Base-by-base conservation (phyloP, 2,888 invertebrate species). In the Pocota personata region DNA sequence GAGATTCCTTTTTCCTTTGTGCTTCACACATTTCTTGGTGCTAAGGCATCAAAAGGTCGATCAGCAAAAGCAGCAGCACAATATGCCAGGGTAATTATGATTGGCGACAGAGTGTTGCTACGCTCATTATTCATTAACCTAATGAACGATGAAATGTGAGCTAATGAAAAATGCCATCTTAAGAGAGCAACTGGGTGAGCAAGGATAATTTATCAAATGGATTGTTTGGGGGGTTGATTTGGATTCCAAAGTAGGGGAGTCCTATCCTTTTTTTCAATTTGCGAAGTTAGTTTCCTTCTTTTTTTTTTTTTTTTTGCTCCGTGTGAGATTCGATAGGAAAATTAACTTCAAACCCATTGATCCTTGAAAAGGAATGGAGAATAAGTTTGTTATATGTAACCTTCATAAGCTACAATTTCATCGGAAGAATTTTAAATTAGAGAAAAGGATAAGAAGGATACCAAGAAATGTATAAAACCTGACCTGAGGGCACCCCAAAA, bases 71-170 rank as follows among this genome's bases (percentile, higher is more conserved):
- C 12, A 40, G n/a, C 27, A 10, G 30, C 7, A 43, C 60, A 52
- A 35, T 37, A 35, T 40, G 77, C 21, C 24, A n/a, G 16, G 48
- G 37, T 69, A 77, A 69, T 77, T 60, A 60, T 48, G 67, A 48
- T 48, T 66, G 55, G 30, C 57, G 57, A 58, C 16, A 52, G 40
- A 30, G 50, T 67, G 48, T 60, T 66, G 48, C 57, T 35, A 50
- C 1, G 66, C 48, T 48, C 76, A 52, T 69, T 77, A 69, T 77
- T 77, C 69, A 77, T 77, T 40, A 60, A 52, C 58, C 58, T 77
- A 77, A 77, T 77, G 77, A 77, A 77, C 60, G 48, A 52, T 77
- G 50, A 77, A 77, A 67, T 50, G 67, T 46, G 43, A 69, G 52
- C 58, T 69, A 52, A 77, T 60, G 52, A 60, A 77, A 77, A 77